Base-by-base conservation (phyloP, 2,888 invertebrate genomes). In the Pachliopta kotzebuea region DNA sequence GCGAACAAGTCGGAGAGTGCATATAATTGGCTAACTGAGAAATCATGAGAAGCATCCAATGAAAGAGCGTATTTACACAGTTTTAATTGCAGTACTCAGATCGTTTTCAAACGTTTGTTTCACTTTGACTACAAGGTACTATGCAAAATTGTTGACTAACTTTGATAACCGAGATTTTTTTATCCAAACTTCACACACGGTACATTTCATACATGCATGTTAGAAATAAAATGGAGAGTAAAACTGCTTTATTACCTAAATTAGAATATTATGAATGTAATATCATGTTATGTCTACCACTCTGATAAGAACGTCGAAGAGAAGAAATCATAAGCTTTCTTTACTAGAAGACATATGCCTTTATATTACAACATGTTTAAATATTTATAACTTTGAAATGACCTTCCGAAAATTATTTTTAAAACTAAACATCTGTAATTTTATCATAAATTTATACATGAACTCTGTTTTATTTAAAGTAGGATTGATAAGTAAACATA, bases 401-500 rank as follows among this genome's bases (percentile, higher is more conserved):
- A n/a, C n/a, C n/a, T n/a, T n/a, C n/a, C n/a, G n/a, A n/a, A n/a
- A n/a, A n/a, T n/a, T n/a, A n/a, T n/a, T n/a, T n/a, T n/a, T 1
- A 31, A 9, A 31, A 31, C 31, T 31, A 11, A 31, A 31, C 9
- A 9, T 37, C 9, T 37, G 18, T 45, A 45, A 18, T n/a, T 45
- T 45, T 45, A 18, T n/a, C 11, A n/a, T 45, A 18, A 45, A n/a
- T 11, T n/a, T n/a, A 11, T 45, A n/a, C n/a, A 63, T 29, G n/a
- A 54, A 58, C 49, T 45, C 29, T 18, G 24, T 18, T 21, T 50
- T 23, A 37, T 56, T 56, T 50, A 52, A 20, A 58, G 11, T 65
- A 71, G 72, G 74, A 75, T 74, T 72, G 75, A 76, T 76, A 79
- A 77, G 77, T 79, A 79, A 76, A 64, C 60, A 58, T 37, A 20